phyloP scores from a whole-genome alignment of 2,113 vertebrate species.

The Rhinogobius similis region DNA sequence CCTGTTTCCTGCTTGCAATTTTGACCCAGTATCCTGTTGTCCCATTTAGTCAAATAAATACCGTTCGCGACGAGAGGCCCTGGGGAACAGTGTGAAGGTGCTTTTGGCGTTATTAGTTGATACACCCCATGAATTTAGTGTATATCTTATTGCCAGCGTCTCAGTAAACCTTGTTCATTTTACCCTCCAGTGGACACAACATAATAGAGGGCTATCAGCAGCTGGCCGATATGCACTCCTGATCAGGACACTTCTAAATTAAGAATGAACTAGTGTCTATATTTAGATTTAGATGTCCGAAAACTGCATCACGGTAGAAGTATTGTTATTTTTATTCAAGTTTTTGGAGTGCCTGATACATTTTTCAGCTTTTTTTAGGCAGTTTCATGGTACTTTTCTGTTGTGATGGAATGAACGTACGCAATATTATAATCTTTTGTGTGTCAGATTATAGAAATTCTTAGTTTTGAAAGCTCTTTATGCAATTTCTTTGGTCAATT shows the following conservation, averaged over 20 bases:
- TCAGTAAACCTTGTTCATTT: constrained; percentile 38
- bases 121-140: constrained; percentile 24
- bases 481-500: too few species aligned
- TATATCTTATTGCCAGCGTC: constrained; percentile 26
- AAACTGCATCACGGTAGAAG: too few species aligned
- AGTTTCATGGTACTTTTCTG: too few species aligned
- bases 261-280: constrained; percentile 9
- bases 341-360: too few species aligned
- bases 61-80: constrained; percentile 4
- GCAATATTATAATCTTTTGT: too few species aligned
- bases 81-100: constrained; percentile 11
- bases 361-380: too few species aligned
- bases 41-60: constrained; percentile 1
- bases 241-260: constrained; percentile 27
- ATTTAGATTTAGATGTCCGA: neutral
- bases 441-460: too few species aligned
- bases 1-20: neutral
- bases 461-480: too few species aligned
- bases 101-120: constrained; percentile 22
- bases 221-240: constrained; percentile 33
- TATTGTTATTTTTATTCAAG: too few species aligned
- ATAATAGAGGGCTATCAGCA: constrained; percentile 26
- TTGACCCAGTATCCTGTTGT: constrained; percentile 5
- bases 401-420: too few species aligned
- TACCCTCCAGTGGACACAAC: constrained; percentile 39